These are phyloP conservation scores for Rambutsinella grinnellia DNA, from an alignment of 2,888 invertebrate species.

Conservation along the genomic window DNA sequence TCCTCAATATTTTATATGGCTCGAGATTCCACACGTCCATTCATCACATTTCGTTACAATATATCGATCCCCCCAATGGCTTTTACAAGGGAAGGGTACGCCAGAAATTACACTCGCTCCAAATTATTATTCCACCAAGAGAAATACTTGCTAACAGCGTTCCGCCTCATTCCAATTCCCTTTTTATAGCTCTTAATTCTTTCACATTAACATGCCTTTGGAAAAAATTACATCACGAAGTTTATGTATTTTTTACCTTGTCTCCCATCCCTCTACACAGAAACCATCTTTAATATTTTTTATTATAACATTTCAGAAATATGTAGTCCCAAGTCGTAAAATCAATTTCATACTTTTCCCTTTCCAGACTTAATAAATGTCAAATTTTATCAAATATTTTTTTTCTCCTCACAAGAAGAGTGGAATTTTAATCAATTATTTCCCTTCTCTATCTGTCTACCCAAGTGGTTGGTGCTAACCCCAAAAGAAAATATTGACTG, in stretches of 20 bases:
- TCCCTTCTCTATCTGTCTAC: too few relatives aligned
- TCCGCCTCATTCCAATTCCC: constrained; percentile 33
- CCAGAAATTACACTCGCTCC: constrained; percentile 1
- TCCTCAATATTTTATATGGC: constrained; percentile 32
- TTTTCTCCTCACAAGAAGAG: background rate
- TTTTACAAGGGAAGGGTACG: constrained; percentile 29
- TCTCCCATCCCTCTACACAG: background rate
- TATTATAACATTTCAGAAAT: background rate
- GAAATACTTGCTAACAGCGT: constrained; percentile 1
- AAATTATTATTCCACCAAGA: constrained; percentile 16
- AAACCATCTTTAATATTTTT: background rate
- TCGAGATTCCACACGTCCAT: constrained; percentile 45
- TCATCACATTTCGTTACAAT: constrained; percentile 32
- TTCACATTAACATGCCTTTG: constrained; percentile 47
- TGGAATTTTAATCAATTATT: background rate
- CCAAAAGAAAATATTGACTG: too few relatives aligned
- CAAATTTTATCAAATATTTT: background rate
- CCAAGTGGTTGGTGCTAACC: too few relatives aligned
- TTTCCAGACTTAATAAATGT: background rate
- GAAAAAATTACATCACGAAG: background rate
- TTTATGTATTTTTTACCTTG: background rate
- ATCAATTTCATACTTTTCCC: background rate
- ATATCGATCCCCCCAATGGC: constrained; percentile 38
- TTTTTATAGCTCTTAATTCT: constrained; percentile 52
- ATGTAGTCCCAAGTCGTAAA: background rate